Evolutionary conservation across 2,113 vertebrate genomes (phyloP).

Genomic region (Tetrax tetrax): DNA sequence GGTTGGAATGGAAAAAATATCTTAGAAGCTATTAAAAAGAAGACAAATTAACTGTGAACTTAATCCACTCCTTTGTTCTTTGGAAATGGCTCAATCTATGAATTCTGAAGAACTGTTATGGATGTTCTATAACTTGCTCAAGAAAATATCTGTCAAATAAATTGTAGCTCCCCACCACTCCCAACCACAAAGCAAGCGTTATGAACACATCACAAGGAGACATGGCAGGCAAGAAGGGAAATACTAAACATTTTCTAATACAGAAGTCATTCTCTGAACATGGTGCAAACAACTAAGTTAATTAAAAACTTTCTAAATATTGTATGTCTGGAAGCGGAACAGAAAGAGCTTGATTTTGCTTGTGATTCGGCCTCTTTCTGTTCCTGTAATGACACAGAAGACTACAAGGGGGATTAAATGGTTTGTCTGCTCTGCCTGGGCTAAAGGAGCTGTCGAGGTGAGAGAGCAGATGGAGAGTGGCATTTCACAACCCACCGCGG

Average conservation of each 20-base stretch:
- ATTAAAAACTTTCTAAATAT: neutral
- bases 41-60: constrained; percentile 23
- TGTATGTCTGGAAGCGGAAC: neutral
- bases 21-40: constrained; percentile 22
- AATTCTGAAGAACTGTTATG: neutral
- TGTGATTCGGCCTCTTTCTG: neutral
- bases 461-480: neutral
- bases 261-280: neutral
- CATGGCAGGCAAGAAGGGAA: neutral
- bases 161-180: neutral
- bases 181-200: neutral
- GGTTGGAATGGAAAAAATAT: neutral
- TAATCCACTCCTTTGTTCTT: constrained; percentile 14
- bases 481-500: accelerated
- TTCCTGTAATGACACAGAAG: neutral
- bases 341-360: neutral
- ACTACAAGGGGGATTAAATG: neutral
- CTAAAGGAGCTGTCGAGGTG: neutral
- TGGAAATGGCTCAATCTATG: constrained; percentile 20
- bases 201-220: neutral
- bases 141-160: constrained; percentile 21
- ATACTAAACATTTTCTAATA: neutral
- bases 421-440: neutral
- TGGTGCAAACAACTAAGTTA: neutral
- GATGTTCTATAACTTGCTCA: neutral